Conservation (phyloP, 2,113 vertebrate species). For the Oceanites oceanicus region DNA sequence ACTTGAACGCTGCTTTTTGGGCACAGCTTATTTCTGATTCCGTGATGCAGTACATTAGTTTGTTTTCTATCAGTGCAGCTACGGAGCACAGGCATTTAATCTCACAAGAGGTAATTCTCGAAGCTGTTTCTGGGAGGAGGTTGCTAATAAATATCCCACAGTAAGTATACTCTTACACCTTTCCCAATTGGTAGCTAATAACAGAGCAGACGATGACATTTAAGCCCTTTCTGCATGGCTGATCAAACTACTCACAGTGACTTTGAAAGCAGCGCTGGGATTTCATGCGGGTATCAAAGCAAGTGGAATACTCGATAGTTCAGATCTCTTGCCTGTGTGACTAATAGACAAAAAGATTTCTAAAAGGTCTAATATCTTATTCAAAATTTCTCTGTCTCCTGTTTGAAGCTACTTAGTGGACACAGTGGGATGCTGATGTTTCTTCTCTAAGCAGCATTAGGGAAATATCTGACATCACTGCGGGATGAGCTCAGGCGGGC, state of each 20-base stretch:
- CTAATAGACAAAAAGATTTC: conserved; percentile 37
- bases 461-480: not conserved
- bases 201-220: conserved; percentile 42
- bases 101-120: conserved; percentile 28
- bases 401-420: conserved; percentile 37
- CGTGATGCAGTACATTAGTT: not conserved
- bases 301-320: not conserved
- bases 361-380: conserved; percentile 5
- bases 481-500: not conserved
- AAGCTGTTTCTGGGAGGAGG: not conserved
- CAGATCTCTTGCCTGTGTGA: conserved; percentile 27
- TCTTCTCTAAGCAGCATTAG: not conserved
- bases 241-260: conserved; percentile 11
- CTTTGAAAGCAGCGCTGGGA: conserved; percentile 41
- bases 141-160: conserved; percentile 39
- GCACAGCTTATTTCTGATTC: not conserved
- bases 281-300: conserved; percentile 32
- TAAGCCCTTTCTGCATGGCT: conserved; percentile 65
- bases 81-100: not conserved
- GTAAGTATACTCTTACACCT: conserved; percentile 32
- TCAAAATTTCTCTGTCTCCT: not conserved
- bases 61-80: not conserved
- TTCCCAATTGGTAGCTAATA: conserved; percentile 41
- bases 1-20: not conserved
- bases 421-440: conserved; percentile 5